phyloP scores from a whole-genome alignment of 2,797 vertebrate species.

The Chaetodon trifasciatus region DNA sequence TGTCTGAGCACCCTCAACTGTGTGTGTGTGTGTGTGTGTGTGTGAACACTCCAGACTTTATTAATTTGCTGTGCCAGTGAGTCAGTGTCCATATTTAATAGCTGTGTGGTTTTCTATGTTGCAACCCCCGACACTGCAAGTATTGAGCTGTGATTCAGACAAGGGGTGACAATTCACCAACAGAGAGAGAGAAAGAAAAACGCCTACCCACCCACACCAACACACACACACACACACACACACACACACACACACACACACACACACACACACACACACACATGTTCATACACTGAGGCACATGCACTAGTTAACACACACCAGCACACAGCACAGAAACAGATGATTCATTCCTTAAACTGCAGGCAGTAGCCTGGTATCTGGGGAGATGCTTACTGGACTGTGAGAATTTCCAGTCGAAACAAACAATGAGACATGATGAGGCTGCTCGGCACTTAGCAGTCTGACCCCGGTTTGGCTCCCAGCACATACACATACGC shows the following conservation, averaged over 20 bases:
- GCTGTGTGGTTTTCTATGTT: slow-evolving; percentile 51
- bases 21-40: slow-evolving; percentile 29
- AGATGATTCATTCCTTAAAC: slow-evolving; percentile 51
- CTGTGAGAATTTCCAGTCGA: slow-evolving; percentile 33
- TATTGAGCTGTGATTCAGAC: slow-evolving; percentile 59
- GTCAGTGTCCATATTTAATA: slow-evolving; percentile 62
- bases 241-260: neutral
- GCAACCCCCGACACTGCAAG: slow-evolving; percentile 39
- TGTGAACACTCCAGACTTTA: slow-evolving; percentile 33
- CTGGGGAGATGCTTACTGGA: slow-evolving; percentile 34
- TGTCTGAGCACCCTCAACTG: slow-evolving; percentile 13
- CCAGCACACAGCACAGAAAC: slow-evolving; percentile 8
- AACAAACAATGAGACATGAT: slow-evolving; percentile 44
- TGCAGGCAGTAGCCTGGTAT: slow-evolving; percentile 18
- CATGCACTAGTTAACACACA: slow-evolving; percentile 31
- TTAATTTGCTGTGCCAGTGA: slow-evolving; percentile 53
- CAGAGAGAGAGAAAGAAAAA: slow-evolving; percentile 15
- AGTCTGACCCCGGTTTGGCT: slow-evolving; percentile 27
- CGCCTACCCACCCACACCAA: slow-evolving; percentile 8
- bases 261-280: slow-evolving; percentile 3
- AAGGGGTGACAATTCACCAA: slow-evolving; percentile 30
- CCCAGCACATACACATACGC: neutral
- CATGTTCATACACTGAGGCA: slow-evolving; percentile 17
- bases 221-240: slow-evolving; percentile 10
- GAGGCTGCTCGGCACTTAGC: slow-evolving; percentile 26